A percentile compares a stretch with the other conserved stretches of the same genome.
Conservation (phyloP, 2,797 vertebrate genomes). For the Melanotaenia pygmaea region DNA sequence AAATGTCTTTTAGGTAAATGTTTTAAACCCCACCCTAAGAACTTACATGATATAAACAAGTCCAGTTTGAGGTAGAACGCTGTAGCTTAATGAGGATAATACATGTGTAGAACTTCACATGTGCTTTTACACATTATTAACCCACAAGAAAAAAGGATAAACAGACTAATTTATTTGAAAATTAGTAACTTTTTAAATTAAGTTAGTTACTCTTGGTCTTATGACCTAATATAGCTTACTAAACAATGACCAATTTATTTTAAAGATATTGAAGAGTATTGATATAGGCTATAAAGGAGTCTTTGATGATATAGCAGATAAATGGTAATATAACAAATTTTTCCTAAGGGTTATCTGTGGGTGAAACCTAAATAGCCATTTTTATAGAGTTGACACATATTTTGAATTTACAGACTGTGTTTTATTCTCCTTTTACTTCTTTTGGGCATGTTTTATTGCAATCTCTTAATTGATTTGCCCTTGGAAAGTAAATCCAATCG, state of each 20-base stretch:
- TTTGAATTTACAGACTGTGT: not conserved
- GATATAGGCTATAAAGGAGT: too few relatives aligned
- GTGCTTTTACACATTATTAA: too few relatives aligned
- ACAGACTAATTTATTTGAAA: not conserved
- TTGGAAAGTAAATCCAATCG: conserved; percentile 24
- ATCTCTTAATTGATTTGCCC: conserved; percentile 32
- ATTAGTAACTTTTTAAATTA: not conserved
- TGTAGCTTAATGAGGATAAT: not conserved
- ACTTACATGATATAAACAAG: not conserved
- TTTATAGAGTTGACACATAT: conserved; percentile 19
- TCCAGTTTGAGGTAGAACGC: not conserved
- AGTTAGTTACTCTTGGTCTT: not conserved
- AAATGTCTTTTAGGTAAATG: not conserved
- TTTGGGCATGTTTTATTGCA: not conserved
- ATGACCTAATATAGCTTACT: not conserved
- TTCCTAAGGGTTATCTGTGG: too few relatives aligned
- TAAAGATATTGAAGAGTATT: not conserved
- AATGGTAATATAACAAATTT: too few relatives aligned
- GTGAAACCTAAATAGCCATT: not conserved
- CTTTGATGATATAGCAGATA: too few relatives aligned
- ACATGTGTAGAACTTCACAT: not conserved
- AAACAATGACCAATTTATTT: not conserved
- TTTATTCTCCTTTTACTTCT: not conserved
- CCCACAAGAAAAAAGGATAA: too few relatives aligned
- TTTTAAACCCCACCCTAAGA: too few relatives aligned